These are phyloP conservation scores for Thumatha senex DNA, from an alignment of 2,888 invertebrate species.

Conservation along the genomic window DNA sequence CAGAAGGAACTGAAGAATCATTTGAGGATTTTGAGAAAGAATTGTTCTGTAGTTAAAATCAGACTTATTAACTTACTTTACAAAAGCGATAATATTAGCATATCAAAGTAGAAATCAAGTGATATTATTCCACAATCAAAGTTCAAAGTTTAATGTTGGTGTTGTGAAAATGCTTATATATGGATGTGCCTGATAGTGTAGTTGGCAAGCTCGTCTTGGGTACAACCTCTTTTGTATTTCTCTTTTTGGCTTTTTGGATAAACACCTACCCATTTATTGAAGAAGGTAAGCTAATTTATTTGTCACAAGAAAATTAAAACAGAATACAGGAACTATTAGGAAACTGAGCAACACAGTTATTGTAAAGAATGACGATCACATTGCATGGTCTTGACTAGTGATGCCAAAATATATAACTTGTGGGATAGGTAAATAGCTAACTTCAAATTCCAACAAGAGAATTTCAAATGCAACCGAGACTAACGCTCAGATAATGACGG, in stretches of 20 bases:
- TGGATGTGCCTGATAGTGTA: slow-evolving; percentile 83
- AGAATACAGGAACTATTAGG: no score
- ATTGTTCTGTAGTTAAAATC: slow-evolving; percentile 78
- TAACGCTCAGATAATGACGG: no score
- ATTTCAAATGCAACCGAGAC: no score
- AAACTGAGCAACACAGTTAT: no score
- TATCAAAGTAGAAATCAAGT: not conserved
- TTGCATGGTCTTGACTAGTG: no score
- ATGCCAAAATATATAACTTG: no score
- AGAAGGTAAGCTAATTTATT: slow-evolving; percentile 65
- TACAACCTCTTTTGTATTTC: slow-evolving; percentile 75
- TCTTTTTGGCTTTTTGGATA: slow-evolving; percentile 86
- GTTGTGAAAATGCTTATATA: slow-evolving; percentile 47
- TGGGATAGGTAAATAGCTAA: no score
- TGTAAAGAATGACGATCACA: no score
- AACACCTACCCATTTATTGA: slow-evolving; percentile 87
- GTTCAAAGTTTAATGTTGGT: slow-evolving; percentile 3
- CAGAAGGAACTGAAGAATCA: slow-evolving; percentile 68
- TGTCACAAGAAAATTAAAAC: not conserved
- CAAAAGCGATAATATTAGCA: not conserved
- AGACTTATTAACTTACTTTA: not conserved
- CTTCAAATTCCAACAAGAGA: no score
- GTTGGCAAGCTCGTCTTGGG: slow-evolving; percentile 84
- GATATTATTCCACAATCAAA: not conserved
- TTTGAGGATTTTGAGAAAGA: slow-evolving; percentile 87